Evolutionary conservation across 2,888 invertebrate species (phyloP).

Genomic region (Hydrotaea cyrtoneurina): DNA sequence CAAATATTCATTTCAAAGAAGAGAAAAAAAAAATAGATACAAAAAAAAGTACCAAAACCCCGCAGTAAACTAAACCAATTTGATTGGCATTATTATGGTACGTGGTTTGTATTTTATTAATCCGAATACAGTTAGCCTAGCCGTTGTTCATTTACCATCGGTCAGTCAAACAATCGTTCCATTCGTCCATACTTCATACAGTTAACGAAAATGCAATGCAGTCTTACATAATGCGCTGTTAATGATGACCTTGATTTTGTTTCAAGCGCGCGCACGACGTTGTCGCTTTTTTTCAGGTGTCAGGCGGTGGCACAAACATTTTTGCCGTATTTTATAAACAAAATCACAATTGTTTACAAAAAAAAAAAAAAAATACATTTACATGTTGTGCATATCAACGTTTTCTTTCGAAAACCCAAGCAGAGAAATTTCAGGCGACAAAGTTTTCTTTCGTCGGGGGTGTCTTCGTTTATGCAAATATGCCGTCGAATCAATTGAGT

Average conservation of each 20-base stretch:
- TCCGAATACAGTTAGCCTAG: constrained; percentile 3
- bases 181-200: not conserved
- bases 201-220: not conserved
- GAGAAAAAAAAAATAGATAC: no score
- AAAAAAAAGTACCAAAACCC: not conserved
- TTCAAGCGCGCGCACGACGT: not conserved
- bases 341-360: no score
- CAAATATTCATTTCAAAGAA: not conserved
- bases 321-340: no score
- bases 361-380: no score
- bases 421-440: no score
- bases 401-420: no score
- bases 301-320: no score
- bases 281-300: no score
- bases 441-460: no score
- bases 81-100: constrained; percentile 8
- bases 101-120: constrained; percentile 2
- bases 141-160: not conserved
- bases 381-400: no score
- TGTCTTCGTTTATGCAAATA: no score
- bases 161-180: not conserved
- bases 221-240: not conserved
- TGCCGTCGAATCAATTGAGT: not conserved
- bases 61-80: not conserved
- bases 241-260: constrained; percentile 5